A percentile compares a stretch with the other conserved stretches of the same genome.
Evolutionary conservation across 2,888 invertebrate species (phyloP).

Genomic region (Ophioninae sp.): DNA sequence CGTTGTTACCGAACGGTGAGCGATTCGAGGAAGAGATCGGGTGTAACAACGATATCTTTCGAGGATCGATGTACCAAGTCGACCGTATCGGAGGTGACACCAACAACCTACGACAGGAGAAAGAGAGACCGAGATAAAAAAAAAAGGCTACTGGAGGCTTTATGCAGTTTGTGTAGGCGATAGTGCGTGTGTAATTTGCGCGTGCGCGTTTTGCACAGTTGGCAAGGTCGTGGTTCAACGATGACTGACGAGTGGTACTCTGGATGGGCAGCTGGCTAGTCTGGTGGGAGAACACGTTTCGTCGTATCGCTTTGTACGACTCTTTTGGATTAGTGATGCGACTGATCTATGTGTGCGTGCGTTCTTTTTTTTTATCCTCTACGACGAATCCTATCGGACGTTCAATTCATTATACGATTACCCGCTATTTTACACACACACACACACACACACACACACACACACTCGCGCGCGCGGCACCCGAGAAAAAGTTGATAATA

Average conservation of each 20-base stretch:
- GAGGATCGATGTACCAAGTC: slow-evolving; percentile 22
- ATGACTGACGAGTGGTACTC: slow-evolving; percentile 62
- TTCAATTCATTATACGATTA: not conserved
- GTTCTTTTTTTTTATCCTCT: not conserved
- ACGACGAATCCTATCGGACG: not conserved
- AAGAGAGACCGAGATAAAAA: slow-evolving; percentile 33
- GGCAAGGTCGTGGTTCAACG: slow-evolving; percentile 65
- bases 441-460: too few species aligned
- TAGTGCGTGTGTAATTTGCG: slow-evolving; percentile 37
- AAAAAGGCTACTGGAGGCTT: slow-evolving; percentile 30
- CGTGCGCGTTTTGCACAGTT: slow-evolving; percentile 41
- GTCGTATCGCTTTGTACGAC: slow-evolving; percentile 28
- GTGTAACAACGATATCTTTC: slow-evolving; percentile 21
- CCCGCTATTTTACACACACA: not conserved
- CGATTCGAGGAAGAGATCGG: slow-evolving; percentile 11
- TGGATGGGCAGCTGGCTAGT: slow-evolving; percentile 59
- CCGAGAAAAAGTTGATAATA: slow-evolving; percentile 2
- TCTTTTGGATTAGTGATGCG: slow-evolving; percentile 43
- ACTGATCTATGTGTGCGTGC: slow-evolving; percentile 16
- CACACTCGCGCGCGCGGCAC: not conserved
- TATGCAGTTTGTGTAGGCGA: slow-evolving; percentile 46
- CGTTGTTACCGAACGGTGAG: not conserved
- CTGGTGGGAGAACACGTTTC: slow-evolving; percentile 41
- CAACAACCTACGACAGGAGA: not conserved
- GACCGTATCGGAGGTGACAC: slow-evolving; percentile 15